Percentiles rank a stretch among this genome's conserved stretches.
These are phyloP conservation scores for Caerostris extrusa DNA, from an alignment of 1,140 invertebrate species.

Conservation along the genomic window DNA sequence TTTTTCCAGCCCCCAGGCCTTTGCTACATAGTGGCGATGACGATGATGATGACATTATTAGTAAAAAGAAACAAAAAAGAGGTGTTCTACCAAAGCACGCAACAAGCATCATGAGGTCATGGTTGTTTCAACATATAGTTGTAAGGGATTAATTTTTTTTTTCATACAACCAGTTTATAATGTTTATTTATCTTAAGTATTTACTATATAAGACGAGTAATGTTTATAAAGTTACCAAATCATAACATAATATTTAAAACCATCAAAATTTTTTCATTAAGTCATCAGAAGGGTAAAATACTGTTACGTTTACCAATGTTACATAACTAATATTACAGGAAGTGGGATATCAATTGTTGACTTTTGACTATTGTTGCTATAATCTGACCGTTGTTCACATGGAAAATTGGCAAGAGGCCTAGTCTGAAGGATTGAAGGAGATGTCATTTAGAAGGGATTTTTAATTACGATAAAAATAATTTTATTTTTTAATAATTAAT, in stretches of 20 bases:
- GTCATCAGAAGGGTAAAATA: too few relatives aligned
- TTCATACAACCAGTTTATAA: background rate
- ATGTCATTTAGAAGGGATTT: too few relatives aligned
- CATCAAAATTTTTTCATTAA: too few relatives aligned
- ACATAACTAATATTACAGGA: too few relatives aligned
- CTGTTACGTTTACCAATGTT: too few relatives aligned
- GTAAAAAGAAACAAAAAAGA: slow-evolving; percentile 88
- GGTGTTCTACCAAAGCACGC: slow-evolving; percentile 99
- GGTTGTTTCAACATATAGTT: slow-evolving; percentile 99
- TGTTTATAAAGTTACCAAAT: background rate
- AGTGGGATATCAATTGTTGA: too few relatives aligned
- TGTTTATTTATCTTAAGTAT: slow-evolving; percentile 10
- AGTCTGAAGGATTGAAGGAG: too few relatives aligned
- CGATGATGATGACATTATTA: slow-evolving; percentile 85
- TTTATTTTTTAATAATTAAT: too few relatives aligned
- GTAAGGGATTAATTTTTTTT: slow-evolving; percentile 80
- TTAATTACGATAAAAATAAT: too few relatives aligned
- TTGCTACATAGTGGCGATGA: slow-evolving; percentile 84
- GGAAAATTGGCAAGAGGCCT: too few relatives aligned
- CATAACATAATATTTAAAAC: background rate
- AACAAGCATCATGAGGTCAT: slow-evolving; percentile 99
- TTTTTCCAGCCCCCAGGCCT: slow-evolving; percentile 79
- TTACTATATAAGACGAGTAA: background rate
- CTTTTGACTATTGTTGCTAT: too few relatives aligned
- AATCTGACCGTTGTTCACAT: too few relatives aligned